These are phyloP conservation scores for Aricia artaxerxes DNA, from an alignment of 2,888 invertebrate genomes.

Conservation along the genomic window DNA sequence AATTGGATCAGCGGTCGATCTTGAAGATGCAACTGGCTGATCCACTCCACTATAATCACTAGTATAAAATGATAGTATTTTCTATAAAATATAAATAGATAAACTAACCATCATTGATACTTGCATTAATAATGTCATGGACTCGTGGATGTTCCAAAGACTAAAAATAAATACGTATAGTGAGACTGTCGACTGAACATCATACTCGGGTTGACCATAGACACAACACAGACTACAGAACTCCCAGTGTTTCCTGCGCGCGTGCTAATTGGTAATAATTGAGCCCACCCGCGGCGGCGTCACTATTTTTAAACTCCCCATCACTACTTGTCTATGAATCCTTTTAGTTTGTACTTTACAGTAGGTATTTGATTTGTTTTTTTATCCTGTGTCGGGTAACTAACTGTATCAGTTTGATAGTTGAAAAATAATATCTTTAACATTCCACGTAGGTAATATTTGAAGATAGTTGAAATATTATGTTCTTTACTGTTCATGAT, in stretches of 20 bases:
- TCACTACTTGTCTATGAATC: slow-evolving; percentile 35
- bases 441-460: too few species aligned
- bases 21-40: too few species aligned
- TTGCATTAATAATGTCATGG: not conserved
- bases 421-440: too few species aligned
- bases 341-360: slow-evolving; percentile 10
- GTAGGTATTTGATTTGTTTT: not conserved
- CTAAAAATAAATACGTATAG: not conserved
- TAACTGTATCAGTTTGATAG: not conserved
- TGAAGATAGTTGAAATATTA: too few species aligned
- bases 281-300: slow-evolving; percentile 72
- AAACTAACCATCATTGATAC: not conserved
- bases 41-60: too few species aligned
- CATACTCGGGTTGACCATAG: slow-evolving; percentile 24
- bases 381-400: not conserved
- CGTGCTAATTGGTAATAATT: slow-evolving; percentile 73
- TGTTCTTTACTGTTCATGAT: too few species aligned
- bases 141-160: not conserved
- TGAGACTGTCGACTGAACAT: not conserved
- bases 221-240: slow-evolving; percentile 31
- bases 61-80: too few species aligned
- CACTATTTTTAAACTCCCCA: slow-evolving; percentile 46
- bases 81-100: not conserved
- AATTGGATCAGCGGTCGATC: too few species aligned
- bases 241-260: slow-evolving; percentile 51